These are phyloP conservation scores for Pantala flavescens DNA, from an alignment of 1,140 invertebrate species.

Conservation along the genomic window DNA sequence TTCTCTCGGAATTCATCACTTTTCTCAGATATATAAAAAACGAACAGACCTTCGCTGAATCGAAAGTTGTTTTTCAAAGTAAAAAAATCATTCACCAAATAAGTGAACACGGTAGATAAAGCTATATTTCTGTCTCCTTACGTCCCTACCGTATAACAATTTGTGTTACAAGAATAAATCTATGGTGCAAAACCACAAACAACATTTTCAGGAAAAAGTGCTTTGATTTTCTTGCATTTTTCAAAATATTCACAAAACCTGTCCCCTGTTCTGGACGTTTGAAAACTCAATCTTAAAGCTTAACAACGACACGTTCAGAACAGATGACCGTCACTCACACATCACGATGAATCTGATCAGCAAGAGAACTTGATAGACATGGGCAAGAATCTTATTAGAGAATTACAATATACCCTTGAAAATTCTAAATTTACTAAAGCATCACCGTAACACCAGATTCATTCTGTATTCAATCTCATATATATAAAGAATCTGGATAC, in stretches of 20 bases:
- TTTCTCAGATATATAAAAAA: constrained; percentile 14
- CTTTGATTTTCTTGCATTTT: constrained; percentile 17
- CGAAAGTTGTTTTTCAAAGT: constrained; percentile 12
- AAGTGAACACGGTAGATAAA: constrained; percentile 14
- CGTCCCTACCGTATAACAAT: constrained; percentile 14
- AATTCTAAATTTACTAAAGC: constrained; percentile 4
- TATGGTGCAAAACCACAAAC: constrained; percentile 17
- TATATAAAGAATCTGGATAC: constrained; percentile 3
- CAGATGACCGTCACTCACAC: constrained; percentile 12
- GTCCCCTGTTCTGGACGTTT: constrained; percentile 15
- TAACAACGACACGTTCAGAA: constrained; percentile 15
- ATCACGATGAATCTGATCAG: constrained; percentile 11
- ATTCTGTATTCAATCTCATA: background rate
- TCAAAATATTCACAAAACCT: constrained; percentile 16
- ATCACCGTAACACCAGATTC: constrained; percentile 8
- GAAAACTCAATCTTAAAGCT: constrained; percentile 16
- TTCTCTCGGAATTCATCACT: background rate
- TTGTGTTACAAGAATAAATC: constrained; percentile 16
- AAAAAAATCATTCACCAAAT: constrained; percentile 12
- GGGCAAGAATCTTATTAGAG: background rate
- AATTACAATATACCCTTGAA: background rate
- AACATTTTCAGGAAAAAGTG: constrained; percentile 17
- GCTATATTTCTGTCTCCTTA: constrained; percentile 16
- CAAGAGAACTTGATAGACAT: constrained; percentile 15
- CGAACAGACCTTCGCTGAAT: background rate